Evolutionary conservation across 2,797 vertebrate genomes (phyloP), one percentile per base, ranked within the genome.

Genomic region (Bradypodion ventrale): DNA sequence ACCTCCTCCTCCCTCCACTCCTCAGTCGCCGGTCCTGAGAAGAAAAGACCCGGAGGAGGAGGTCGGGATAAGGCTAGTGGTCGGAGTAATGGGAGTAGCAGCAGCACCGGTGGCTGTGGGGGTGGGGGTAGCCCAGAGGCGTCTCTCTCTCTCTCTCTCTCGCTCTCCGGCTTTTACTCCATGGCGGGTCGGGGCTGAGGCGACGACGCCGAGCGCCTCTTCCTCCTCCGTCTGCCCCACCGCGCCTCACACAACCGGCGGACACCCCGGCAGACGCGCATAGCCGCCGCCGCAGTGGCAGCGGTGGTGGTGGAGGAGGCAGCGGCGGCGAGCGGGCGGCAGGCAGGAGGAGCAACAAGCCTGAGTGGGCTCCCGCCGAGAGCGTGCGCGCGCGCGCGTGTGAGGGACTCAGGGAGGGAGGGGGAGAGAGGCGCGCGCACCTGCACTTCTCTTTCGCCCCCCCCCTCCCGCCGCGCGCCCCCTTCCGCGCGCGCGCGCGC

Each of bases 151-250:
- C n/a, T n/a, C n/a, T n/a, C n/a, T n/a, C n/a, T n/a, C 78, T 78
- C 60, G 85, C n/a, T n/a, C n/a, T n/a, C 87, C 80, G 73, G 90
- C 78, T 89, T 56, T 12, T 72, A 87, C 81, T 89, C 85, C 89
- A 89, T 87, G 13, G 83, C 79, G 87, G 89, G 89, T 82, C 87
- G 60, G 82, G 78, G 76, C 60, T 46, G 44, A 46, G 52, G 49
- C 52, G 52, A 16, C 62, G 5, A 25, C 25, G 60, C 7, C 19
- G 19, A 32, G 73, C 85, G 81, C 86, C 65, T 88, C 74, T 25
- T 70, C 46, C 87, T 82, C 89, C 80, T 86, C 78, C 72, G 68
- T 63, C 65, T 32, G 25, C 82, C 62, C 16, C 52, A 65, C n/a
- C n/a, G n/a, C n/a, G n/a, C n/a, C n/a, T n/a, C n/a, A n/a, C n/a